Evolutionary conservation across 2,797 vertebrate species (phyloP).

Genomic region (Arrhamphus sclerolepis): DNA sequence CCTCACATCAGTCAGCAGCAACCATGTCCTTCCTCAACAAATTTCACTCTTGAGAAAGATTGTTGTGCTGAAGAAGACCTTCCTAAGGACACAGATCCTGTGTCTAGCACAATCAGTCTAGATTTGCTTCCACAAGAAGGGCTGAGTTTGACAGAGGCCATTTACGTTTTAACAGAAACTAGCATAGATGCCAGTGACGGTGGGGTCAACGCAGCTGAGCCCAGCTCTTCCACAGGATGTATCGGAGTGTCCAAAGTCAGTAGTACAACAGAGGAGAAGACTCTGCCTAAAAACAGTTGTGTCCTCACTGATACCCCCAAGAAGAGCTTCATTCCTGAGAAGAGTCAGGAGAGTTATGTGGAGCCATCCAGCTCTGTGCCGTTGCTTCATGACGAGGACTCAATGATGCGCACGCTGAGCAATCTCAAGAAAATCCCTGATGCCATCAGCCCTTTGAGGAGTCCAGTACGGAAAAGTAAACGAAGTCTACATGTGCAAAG

Average conservation of each 20-base stretch:
- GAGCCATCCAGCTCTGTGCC: slow-evolving; percentile 60
- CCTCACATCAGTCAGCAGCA: slow-evolving; percentile 14
- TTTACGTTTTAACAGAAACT: slow-evolving; percentile 52
- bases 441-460: slow-evolving; percentile 92
- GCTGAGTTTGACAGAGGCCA: slow-evolving; percentile 64
- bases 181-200: slow-evolving; percentile 14
- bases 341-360: slow-evolving; percentile 47
- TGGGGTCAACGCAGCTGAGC: neutral
- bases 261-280: slow-evolving; percentile 61
- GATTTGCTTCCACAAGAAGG: slow-evolving; percentile 64
- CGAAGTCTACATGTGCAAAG: slow-evolving; percentile 77
- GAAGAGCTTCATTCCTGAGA: slow-evolving; percentile 62
- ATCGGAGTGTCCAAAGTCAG: slow-evolving; percentile 62
- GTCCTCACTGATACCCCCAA: slow-evolving; percentile 41
- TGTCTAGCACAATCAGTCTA: slow-evolving; percentile 76
- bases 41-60: slow-evolving; percentile 14
- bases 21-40: slow-evolving; percentile 24
- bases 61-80: slow-evolving; percentile 2
- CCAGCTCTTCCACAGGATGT: slow-evolving; percentile 34
- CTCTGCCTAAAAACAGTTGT: slow-evolving; percentile 5
- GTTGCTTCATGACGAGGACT: slow-evolving; percentile 87
- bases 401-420: slow-evolving; percentile 90
- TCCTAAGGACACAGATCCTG: slow-evolving; percentile 64
- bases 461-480: slow-evolving; percentile 84
- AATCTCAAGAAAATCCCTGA: slow-evolving; percentile 89